phyloP scores from a whole-genome alignment of 2,888 invertebrate species.

The Xanthia icteritia region DNA sequence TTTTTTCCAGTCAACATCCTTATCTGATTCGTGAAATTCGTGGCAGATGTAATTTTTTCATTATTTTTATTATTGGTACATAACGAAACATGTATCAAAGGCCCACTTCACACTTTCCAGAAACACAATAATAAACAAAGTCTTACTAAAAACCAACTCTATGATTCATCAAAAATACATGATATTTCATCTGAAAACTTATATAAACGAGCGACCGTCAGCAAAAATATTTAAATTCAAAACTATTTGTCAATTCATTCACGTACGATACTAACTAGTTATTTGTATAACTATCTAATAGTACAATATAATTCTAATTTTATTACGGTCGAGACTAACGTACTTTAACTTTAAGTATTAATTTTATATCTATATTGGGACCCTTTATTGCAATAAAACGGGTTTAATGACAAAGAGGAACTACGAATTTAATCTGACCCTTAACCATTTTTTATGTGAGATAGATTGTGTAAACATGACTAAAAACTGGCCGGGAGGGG shows the following conservation, averaged over 20 bases:
- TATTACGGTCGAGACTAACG: conserved; percentile 30
- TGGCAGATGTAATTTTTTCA: background rate
- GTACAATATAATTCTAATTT: conserved; percentile 41
- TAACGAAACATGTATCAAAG: background rate
- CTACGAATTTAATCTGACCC: conserved; percentile 20
- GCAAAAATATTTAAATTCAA: conserved; percentile 10
- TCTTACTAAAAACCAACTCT: background rate
- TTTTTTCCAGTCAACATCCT: no score
- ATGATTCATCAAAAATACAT: background rate
- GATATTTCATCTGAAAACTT: background rate
- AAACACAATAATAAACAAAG: background rate
- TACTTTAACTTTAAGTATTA: conserved; percentile 40
- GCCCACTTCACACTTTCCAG: background rate
- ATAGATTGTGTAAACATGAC: background rate
- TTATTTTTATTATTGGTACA: background rate
- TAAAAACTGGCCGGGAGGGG: background rate
- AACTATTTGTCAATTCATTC: conserved; percentile 15
- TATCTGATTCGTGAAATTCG: background rate
- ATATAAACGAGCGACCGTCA: background rate
- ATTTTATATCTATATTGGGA: conserved; percentile 46
- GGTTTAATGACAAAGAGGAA: conserved; percentile 16
- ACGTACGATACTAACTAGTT: conserved; percentile 32
- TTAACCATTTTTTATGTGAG: background rate
- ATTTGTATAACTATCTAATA: conserved; percentile 18
- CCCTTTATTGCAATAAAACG: conserved; percentile 12